Evolutionary conservation across 2,797 vertebrate species (phyloP).

Genomic region (Sebastolobus alascanus): DNA sequence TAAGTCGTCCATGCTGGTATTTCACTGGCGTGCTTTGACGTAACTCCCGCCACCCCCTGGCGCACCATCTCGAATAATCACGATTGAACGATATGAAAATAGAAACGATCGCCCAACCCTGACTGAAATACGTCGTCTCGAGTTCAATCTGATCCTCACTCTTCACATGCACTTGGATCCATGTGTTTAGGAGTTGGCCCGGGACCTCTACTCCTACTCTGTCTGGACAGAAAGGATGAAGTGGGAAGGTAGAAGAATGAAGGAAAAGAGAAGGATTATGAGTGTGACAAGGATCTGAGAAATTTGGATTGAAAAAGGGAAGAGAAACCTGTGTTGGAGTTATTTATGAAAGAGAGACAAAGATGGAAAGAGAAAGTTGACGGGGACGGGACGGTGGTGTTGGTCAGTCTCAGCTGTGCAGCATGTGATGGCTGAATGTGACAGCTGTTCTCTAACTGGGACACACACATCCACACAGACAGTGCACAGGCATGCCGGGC

Average conservation of each 20-base stretch:
- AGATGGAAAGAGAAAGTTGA: conserved; percentile 39
- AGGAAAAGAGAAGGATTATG: neutral
- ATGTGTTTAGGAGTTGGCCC: conserved; percentile 2
- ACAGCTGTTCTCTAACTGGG: conserved; percentile 84
- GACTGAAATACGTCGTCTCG: neutral
- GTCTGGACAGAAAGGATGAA: conserved; percentile 58
- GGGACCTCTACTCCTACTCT: conserved; percentile 59
- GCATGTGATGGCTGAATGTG: conserved; percentile 85
- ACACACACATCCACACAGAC: conserved; percentile 52
- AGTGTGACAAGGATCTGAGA: conserved; percentile 20
- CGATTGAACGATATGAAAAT: neutral
- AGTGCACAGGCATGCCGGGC: conserved; percentile 58
- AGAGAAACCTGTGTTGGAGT: neutral
- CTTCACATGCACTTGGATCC: neutral
- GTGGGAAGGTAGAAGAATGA: conserved; percentile 49
- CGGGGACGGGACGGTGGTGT: conserved; percentile 8
- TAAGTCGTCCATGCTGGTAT: neutral
- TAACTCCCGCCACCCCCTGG: neutral
- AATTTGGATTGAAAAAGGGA: neutral
- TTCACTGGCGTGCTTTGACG: neutral
- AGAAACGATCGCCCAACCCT: neutral
- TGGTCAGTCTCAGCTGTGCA: conserved; percentile 70
- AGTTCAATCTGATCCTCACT: conserved; percentile 9
- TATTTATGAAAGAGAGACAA: conserved; percentile 1
- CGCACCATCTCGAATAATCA: neutral